Percentiles rank a stretch among this genome's conserved stretches.
Conservation (phyloP, 1,140 invertebrate genomes). For the Cryptotermes secundus region DNA sequence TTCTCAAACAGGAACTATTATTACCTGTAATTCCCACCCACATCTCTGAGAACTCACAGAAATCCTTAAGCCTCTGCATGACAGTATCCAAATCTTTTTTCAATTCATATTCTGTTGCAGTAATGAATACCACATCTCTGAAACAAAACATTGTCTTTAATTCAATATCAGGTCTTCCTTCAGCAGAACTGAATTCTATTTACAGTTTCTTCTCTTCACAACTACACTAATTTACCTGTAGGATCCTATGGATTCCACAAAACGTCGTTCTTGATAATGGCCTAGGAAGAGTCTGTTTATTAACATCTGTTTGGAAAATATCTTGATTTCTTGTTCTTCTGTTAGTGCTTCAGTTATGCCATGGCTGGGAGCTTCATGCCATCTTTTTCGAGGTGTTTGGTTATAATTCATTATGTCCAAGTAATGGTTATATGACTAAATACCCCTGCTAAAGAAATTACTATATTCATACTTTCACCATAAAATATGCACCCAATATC, state of each 20-base stretch:
- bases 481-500: too few species aligned
- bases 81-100: conserved; percentile 6
- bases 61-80: background rate
- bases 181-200: background rate
- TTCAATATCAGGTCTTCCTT: too few species aligned
- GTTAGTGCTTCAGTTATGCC: background rate
- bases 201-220: background rate
- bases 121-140: conserved; percentile 16
- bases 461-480: too few species aligned
- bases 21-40: conserved; percentile 31
- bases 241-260: background rate
- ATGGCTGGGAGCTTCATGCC: background rate
- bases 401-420: background rate
- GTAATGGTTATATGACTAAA: background rate
- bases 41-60: background rate
- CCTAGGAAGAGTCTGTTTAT: conserved; percentile 24
- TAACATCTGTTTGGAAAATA: conserved; percentile 30
- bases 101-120: conserved; percentile 18
- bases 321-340: conserved; percentile 26
- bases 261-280: conserved; percentile 28
- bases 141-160: background rate
- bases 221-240: conserved; percentile 24
- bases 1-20: background rate
- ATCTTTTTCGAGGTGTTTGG: background rate
- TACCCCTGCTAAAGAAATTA: too few species aligned